phyloP scores from a whole-genome alignment of 1,140 invertebrate species.

The Tetramorium simillimum region DNA sequence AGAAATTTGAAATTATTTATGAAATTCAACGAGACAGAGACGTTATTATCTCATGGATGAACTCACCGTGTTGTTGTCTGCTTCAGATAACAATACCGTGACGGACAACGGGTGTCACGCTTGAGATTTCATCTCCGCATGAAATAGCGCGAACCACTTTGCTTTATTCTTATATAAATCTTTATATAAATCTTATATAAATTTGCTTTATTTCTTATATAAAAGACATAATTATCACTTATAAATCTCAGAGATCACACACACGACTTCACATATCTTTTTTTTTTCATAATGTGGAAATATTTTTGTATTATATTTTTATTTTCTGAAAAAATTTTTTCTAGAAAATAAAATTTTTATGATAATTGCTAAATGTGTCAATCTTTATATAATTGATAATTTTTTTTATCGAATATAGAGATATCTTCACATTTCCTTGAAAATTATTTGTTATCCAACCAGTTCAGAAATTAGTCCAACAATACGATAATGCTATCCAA shows the following conservation, averaged over 20 bases:
- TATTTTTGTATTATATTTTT: neutral
- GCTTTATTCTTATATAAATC: too few relatives aligned
- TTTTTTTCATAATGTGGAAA: neutral
- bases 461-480: neutral
- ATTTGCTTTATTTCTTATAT: too few relatives aligned
- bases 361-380: neutral
- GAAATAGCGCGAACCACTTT: neutral
- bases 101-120: neutral
- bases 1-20: neutral
- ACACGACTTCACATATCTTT: neutral
- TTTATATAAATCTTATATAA: too few relatives aligned
- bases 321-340: neutral
- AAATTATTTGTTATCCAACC: neutral
- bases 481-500: neutral
- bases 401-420: neutral
- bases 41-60: neutral
- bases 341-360: neutral
- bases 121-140: neutral
- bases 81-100: slow-evolving; percentile 17
- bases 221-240: neutral
- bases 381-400: neutral
- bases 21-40: neutral
- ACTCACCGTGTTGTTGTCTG: neutral
- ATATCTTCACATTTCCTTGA: neutral
- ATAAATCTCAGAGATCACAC: neutral